Evolutionary conservation across 2,888 invertebrate genomes (phyloP).

Genomic region (Diplazon laetatorius): DNA sequence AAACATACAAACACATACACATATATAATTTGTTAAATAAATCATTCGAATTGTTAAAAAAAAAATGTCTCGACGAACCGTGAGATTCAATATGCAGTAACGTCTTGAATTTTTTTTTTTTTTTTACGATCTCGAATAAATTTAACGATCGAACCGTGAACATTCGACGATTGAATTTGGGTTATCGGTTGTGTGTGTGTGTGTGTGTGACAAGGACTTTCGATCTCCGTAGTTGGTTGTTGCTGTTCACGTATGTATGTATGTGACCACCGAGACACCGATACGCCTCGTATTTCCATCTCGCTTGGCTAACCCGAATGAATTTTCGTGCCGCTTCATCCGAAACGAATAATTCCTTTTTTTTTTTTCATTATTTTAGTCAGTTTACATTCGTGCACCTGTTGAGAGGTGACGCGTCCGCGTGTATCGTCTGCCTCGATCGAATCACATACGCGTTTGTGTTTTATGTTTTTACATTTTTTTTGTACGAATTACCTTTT

Average conservation of each 20-base stretch:
- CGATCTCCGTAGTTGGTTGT: too few species aligned
- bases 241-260: too few species aligned
- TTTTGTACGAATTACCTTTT: background rate
- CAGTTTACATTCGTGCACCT: constrained; percentile 61
- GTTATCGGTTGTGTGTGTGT: constrained; percentile 1
- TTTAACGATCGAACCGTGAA: constrained; percentile 5
- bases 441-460: constrained; percentile 37
- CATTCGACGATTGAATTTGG: constrained; percentile 14
- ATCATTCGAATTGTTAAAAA: constrained; percentile 18
- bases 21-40: too few species aligned
- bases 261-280: too few species aligned
- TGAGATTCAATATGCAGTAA: too few species aligned
- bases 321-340: background rate
- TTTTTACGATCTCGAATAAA: background rate
- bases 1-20: constrained; percentile 25
- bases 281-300: background rate
- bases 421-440: constrained; percentile 30
- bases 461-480: background rate
- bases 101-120: too few species aligned
- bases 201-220: background rate
- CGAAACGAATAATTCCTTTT: constrained; percentile 26
- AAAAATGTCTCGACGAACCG: too few species aligned
- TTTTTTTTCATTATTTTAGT: too few species aligned
- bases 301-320: constrained; percentile 2
- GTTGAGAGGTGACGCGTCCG: constrained; percentile 63